Conservation (phyloP, 2,113 vertebrate species). For the Galeopterus variegatus region DNA sequence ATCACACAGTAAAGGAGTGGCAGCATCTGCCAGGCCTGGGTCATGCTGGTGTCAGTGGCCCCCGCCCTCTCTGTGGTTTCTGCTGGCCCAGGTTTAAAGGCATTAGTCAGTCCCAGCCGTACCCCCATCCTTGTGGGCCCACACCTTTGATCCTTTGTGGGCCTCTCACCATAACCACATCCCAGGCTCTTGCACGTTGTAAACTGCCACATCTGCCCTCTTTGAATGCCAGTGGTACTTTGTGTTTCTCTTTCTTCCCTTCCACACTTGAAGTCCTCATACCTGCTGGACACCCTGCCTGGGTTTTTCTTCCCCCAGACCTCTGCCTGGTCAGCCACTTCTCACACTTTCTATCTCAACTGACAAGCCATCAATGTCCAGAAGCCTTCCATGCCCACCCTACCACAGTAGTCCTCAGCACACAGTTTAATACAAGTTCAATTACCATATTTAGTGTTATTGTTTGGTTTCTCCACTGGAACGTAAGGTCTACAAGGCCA, state of each 20-base stretch:
- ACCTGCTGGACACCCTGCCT: neutral
- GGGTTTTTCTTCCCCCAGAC: neutral
- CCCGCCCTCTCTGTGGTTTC: conserved; percentile 64
- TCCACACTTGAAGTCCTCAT: neutral
- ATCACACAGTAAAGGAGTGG: conserved; percentile 40
- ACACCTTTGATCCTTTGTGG: conserved; percentile 76
- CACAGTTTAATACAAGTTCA: neutral
- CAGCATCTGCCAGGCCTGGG: conserved; percentile 22
- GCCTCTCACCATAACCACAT: conserved; percentile 72
- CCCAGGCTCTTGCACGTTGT: neutral
- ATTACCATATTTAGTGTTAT: neutral
- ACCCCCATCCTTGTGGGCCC: conserved; percentile 20
- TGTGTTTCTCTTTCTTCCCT: neutral
- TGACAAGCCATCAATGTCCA: neutral
- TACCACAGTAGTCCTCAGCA: neutral
- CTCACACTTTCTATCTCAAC: neutral
- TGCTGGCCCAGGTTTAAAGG: conserved; percentile 74
- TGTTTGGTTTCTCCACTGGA: neutral
- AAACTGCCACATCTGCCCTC: conserved; percentile 38
- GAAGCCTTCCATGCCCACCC: neutral
- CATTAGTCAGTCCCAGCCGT: neutral
- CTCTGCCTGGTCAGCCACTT: neutral
- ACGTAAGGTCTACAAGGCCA: neutral
- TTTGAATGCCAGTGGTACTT: neutral
- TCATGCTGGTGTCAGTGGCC: conserved; percentile 64